These are phyloP conservation scores for Orchesellides sinensis DNA, from an alignment of 2,888 invertebrate genomes.

Conservation along the genomic window DNA sequence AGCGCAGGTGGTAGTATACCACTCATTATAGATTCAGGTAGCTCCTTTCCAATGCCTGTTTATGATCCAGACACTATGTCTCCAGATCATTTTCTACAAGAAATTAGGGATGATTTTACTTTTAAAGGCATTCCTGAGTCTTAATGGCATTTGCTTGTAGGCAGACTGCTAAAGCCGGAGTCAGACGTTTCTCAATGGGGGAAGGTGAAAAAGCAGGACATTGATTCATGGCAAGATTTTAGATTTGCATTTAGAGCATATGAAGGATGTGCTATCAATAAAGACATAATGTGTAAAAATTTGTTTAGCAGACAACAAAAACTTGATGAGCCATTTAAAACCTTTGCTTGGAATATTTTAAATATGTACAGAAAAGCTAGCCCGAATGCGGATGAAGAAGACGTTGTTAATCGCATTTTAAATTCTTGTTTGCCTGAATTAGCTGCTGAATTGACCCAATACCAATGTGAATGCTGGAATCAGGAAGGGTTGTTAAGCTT, in stretches of 20 bases:
- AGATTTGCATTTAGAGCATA: conserved; percentile 6
- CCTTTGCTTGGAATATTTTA: conserved; percentile 37
- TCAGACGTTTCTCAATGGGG: conserved; percentile 10
- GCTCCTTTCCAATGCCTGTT: background rate
- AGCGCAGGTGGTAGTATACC: too few species aligned
- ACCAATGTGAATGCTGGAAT: too few species aligned
- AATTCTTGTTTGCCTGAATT: conserved; percentile 43
- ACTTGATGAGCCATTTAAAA: conserved; percentile 37
- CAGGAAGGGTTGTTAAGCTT: too few species aligned
- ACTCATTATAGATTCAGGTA: too few species aligned
- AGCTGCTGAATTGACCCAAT: background rate
- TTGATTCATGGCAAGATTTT: conserved; percentile 3
- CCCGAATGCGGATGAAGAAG: background rate
- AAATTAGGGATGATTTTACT: conserved; percentile 17
- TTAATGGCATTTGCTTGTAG: conserved; percentile 20
- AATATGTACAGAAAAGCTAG: background rate
- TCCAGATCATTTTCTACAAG: background rate
- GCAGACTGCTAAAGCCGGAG: background rate
- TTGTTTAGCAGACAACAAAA: conserved; percentile 3
- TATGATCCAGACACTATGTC: conserved; percentile 7
- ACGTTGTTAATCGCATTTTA: conserved; percentile 27
- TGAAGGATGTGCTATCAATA: conserved; percentile 1
- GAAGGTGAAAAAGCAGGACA: background rate
- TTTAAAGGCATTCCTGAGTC: conserved; percentile 11
- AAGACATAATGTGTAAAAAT: background rate